Conservation (phyloP, 2,797 vertebrate genomes). For the Arremon aurantiirostris region DNA sequence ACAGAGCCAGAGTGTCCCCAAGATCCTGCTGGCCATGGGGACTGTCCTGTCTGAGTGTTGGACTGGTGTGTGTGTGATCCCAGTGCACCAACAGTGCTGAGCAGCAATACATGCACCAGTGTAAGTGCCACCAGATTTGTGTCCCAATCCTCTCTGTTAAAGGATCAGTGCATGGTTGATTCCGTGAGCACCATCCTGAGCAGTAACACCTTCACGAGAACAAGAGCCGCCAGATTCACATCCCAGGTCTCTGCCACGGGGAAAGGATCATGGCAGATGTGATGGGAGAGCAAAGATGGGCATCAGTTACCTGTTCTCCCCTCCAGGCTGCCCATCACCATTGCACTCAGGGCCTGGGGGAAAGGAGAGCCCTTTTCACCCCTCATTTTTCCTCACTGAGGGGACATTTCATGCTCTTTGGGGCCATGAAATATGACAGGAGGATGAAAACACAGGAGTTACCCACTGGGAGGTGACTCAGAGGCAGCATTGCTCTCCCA, state of each 20-base stretch:
- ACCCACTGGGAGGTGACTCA: fast-evolving
- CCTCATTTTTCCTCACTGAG: neutral
- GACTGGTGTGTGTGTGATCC: fast-evolving
- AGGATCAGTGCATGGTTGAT: fast-evolving
- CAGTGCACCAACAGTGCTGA: neutral
- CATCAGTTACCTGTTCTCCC: fast-evolving
- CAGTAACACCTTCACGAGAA: fast-evolving
- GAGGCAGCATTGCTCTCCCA: neutral
- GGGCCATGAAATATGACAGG: neutral
- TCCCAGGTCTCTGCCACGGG: neutral
- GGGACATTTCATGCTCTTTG: neutral
- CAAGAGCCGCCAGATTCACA: fast-evolving
- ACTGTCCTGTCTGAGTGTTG: fast-evolving
- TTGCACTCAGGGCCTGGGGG: neutral
- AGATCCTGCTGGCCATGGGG: fast-evolving
- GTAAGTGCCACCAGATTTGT: neutral
- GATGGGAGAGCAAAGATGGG: neutral
- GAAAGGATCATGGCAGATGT: fast-evolving
- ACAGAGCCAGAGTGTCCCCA: fast-evolving
- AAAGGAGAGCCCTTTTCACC: neutral
- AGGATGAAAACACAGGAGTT: neutral
- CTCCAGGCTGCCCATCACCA: neutral
- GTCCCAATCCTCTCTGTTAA: neutral
- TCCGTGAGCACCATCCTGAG: too few relatives aligned
- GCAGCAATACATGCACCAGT: fast-evolving